Conservation (phyloP, 2,113 vertebrate species). For the Callithrix jacchus region DNA sequence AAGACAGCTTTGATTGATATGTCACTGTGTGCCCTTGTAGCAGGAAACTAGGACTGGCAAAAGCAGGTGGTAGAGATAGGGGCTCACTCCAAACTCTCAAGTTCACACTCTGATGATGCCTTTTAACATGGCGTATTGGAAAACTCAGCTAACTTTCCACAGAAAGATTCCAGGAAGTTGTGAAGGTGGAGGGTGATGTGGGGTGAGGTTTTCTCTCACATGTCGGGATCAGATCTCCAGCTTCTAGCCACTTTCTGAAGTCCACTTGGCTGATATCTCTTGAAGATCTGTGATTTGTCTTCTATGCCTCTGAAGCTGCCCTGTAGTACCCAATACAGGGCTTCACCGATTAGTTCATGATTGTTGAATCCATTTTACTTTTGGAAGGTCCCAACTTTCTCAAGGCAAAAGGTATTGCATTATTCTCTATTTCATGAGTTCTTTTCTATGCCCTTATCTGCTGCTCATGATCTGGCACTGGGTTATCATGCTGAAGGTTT, state of each 20-base stretch:
- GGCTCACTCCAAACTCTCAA: background rate
- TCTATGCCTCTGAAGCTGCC: background rate
- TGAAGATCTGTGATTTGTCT: background rate
- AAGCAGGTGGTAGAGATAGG: background rate
- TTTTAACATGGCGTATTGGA: background rate
- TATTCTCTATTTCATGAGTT: background rate
- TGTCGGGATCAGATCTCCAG: background rate
- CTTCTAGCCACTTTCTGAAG: background rate
- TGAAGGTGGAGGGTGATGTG: background rate
- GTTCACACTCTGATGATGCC: background rate
- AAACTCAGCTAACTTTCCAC: background rate
- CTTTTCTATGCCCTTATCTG: background rate
- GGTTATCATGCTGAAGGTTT: background rate
- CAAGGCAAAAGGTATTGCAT: background rate
- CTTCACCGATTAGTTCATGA: background rate
- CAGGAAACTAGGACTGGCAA: background rate
- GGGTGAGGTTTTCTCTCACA: background rate
- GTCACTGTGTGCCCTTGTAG: background rate
- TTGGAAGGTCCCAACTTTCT: background rate
- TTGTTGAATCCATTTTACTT: background rate
- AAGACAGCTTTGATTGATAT: background rate
- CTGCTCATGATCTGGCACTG: background rate
- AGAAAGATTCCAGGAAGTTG: background rate
- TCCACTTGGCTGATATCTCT: background rate
- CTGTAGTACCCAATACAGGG: background rate